Conservation (phyloP, 2,797 vertebrate species). For the Pangasius larnaudii region DNA sequence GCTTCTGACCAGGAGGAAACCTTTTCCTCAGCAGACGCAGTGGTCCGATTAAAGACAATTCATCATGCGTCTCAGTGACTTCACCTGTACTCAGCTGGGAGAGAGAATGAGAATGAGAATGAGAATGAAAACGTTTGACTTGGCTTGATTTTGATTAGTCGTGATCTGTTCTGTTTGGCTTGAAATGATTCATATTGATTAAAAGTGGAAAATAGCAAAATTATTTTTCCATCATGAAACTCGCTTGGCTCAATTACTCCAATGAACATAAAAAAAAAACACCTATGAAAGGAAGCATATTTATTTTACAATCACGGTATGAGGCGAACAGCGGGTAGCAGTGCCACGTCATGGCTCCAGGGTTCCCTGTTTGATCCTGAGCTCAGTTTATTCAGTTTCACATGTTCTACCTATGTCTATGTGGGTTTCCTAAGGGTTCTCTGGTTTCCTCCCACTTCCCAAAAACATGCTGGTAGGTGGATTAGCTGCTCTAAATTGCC, state of each 20-base stretch:
- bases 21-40: constrained; percentile 39
- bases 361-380: not conserved
- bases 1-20: constrained; percentile 46
- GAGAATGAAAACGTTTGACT: not conserved
- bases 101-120: not conserved
- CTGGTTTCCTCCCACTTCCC: not conserved
- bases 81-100: not conserved
- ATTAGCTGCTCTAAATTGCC: not conserved
- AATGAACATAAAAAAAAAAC: not conserved
- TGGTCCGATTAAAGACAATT: constrained; percentile 21
- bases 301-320: not conserved
- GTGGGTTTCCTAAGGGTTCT: not conserved
- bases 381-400: not conserved
- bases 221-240: not conserved
- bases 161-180: not conserved
- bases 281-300: not conserved
- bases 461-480: not conserved
- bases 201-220: not conserved
- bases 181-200: constrained; percentile 5
- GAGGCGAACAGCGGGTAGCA: not conserved
- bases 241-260: not conserved
- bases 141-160: constrained; percentile 13
- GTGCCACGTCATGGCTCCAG: not conserved
- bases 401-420: not conserved
- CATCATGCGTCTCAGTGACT: constrained; percentile 4